These are phyloP conservation scores for Andrena chrysosceles DNA, from an alignment of 2,888 invertebrate species.

Conservation along the genomic window DNA sequence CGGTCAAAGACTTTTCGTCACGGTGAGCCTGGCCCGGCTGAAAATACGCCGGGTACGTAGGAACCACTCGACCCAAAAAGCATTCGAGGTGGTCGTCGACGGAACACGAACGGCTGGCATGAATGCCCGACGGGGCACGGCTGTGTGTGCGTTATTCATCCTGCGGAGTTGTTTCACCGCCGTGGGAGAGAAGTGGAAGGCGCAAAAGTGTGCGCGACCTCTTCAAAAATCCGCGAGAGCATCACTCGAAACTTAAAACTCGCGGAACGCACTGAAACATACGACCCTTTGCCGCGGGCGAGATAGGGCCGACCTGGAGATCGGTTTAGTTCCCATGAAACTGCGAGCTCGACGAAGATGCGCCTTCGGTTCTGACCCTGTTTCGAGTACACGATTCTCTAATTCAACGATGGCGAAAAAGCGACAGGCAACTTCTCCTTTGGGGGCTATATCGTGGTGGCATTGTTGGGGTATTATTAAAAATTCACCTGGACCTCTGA, in stretches of 20 bases:
- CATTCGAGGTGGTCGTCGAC: conserved; percentile 62
- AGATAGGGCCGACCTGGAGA: conserved; percentile 35
- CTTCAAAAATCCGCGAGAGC: conserved; percentile 54
- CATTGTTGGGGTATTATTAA: too few species aligned
- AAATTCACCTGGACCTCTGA: too few species aligned
- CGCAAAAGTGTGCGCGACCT: conserved; percentile 52
- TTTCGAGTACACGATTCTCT: conserved; percentile 41
- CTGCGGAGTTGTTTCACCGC: conserved; percentile 53
- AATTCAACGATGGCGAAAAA: conserved; percentile 2
- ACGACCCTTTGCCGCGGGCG: conserved; percentile 24
- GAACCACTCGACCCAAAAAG: conserved; percentile 72
- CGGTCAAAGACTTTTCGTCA: conserved; percentile 57
- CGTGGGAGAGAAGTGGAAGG: conserved; percentile 35
- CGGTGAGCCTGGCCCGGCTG: conserved; percentile 55
- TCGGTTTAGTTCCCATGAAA: conserved; percentile 51
- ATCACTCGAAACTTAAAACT: conserved; percentile 70
- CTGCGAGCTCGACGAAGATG: conserved; percentile 28
- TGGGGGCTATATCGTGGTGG: too few species aligned
- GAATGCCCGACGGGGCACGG: conserved; percentile 52
- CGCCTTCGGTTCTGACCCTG: conserved; percentile 50
- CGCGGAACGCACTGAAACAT: conserved; percentile 64
- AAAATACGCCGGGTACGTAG: conserved; percentile 61
- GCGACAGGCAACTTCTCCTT: too few species aligned
- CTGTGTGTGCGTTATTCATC: conserved; percentile 54
- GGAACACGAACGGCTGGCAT: conserved; percentile 58